These are phyloP conservation scores for Solenopsis fugax DNA, from an alignment of 1,140 invertebrate genomes.

Conservation along the genomic window DNA sequence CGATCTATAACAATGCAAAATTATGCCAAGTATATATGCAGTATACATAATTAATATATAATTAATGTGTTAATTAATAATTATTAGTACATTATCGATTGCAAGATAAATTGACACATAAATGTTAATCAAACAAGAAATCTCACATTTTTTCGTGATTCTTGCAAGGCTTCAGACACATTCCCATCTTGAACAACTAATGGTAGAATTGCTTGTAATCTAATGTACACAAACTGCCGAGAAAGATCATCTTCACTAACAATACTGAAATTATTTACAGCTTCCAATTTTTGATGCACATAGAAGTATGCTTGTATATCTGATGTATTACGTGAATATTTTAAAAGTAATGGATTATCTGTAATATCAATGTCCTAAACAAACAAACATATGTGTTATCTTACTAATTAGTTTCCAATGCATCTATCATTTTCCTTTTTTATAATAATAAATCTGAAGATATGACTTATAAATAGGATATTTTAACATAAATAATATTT, in stretches of 20 bases:
- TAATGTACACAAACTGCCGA: conserved; percentile 90
- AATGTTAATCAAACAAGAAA: background rate
- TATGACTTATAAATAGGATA: background rate
- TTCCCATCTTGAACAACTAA: conserved; percentile 79
- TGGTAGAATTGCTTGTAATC: conserved; percentile 84
- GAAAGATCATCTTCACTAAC: conserved; percentile 89
- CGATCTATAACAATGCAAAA: conserved; percentile 84
- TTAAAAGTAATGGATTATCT: conserved; percentile 91
- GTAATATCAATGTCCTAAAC: conserved; percentile 91
- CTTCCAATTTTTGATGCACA: conserved; percentile 90
- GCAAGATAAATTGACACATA: conserved; percentile 7
- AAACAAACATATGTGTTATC: conserved; percentile 40
- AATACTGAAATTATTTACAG: conserved; percentile 88
- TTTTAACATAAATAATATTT: background rate
- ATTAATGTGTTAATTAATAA: too few relatives aligned
- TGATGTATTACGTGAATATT: conserved; percentile 87
- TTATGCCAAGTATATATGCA: background rate
- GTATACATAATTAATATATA: background rate
- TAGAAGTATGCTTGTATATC: conserved; percentile 89
- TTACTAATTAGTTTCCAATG: background rate
- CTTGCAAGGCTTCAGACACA: conserved; percentile 80
- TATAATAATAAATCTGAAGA: background rate
- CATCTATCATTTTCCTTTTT: conserved; percentile 16
- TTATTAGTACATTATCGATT: too few relatives aligned
- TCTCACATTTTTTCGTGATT: conserved; percentile 83